Evolutionary conservation across 1,140 invertebrate genomes (phyloP), one percentile per base, ranked within the genome.

Genomic region (Penaeus vannamei): DNA sequence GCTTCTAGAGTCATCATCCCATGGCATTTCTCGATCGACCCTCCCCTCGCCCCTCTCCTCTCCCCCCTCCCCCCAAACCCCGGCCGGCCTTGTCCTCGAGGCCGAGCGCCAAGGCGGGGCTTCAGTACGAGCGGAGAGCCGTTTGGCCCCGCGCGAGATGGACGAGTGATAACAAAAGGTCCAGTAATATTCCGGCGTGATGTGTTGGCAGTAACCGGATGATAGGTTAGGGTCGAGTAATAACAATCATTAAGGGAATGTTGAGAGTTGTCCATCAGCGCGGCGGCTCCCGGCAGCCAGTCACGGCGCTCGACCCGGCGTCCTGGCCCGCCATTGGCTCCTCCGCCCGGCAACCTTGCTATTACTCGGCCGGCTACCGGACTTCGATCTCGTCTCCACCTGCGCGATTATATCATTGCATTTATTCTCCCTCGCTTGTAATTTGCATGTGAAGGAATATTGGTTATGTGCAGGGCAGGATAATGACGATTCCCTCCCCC

Each of bases 221-320:
- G 85, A 80, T 81, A 79, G 77, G 84, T 77, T 76, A 53, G 87
- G 81, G 66, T 76, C 79, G 80, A 36, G 66, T 88, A 88, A 88
- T 88, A 88, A 88, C 87, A 88, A 88, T 88, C 66, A 88, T 88
- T 88, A 88, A 88, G 87, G 87, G 76, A 84, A 84, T n/a, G 82
- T 62, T 46, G 20, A 36, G 23, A 17, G 69, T 84, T 53, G 82
- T 88, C 87, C 66, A 88, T 88, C 87, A 84, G 23, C 61, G 29
- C 23, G 20, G 29, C 66, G 23, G 64, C 46, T 59, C 62, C 46
- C 5, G 69, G 64, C 87, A 84, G 81, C 87, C 87, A 88, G 59
- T 88, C 87, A 88, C 81, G 64, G n/a, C 32, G 26, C 59, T 53
- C 81, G 66, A 77, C 87, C 69, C 69, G 82, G 26, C 81, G 81